These are phyloP conservation scores for Caradrina clavipalpis DNA, from an alignment of 2,888 invertebrate genomes.

Conservation along the genomic window DNA sequence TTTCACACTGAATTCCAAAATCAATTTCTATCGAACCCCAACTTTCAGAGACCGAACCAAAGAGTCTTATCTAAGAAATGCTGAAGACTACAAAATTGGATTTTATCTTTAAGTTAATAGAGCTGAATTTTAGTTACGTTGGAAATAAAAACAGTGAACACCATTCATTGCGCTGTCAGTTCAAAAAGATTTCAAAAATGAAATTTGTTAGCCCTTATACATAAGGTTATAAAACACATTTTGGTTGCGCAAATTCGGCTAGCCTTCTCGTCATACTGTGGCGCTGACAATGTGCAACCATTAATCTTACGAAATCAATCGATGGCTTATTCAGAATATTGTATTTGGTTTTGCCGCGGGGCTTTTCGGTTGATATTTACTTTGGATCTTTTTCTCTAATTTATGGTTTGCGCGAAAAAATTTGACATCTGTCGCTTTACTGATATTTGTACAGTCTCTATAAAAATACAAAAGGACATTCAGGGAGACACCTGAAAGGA, in stretches of 20 bases:
- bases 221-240: constrained; percentile 78
- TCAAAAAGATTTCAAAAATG: constrained; percentile 82
- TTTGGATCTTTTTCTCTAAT: constrained; percentile 89
- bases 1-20: constrained; percentile 89
- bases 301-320: constrained; percentile 91
- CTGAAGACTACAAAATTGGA: constrained; percentile 54
- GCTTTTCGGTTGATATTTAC: constrained; percentile 88
- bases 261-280: constrained; percentile 85
- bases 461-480: constrained; percentile 63
- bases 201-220: constrained; percentile 80
- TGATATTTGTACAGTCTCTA: constrained; percentile 60
- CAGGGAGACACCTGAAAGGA: constrained; percentile 29
- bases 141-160: constrained; percentile 72
- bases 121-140: constrained; percentile 62
- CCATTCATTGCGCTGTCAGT: constrained; percentile 82
- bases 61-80: constrained; percentile 61
- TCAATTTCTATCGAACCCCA: constrained; percentile 83
- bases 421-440: constrained; percentile 84
- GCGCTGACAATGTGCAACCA: constrained; percentile 90
- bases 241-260: constrained; percentile 79
- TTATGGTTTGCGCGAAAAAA: constrained; percentile 83
- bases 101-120: constrained; percentile 53
- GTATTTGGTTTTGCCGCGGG: constrained; percentile 89
- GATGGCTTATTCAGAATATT: constrained; percentile 91
- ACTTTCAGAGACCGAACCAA: constrained; percentile 53